These are phyloP conservation scores for Pagrus major DNA, from an alignment of 2,113 vertebrate genomes.

Conservation along the genomic window DNA sequence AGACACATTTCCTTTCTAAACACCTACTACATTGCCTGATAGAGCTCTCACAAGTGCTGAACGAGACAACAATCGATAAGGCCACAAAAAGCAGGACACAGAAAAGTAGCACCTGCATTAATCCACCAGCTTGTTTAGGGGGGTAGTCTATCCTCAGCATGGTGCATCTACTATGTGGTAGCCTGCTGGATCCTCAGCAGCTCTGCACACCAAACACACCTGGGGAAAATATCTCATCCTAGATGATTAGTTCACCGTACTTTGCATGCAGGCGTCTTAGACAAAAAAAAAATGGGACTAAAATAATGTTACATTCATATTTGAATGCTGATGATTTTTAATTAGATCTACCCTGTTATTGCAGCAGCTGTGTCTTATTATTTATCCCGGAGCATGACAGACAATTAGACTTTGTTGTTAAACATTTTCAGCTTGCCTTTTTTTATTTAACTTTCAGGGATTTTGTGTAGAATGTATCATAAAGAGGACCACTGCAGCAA, in stretches of 20 bases:
- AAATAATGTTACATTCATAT: constrained; percentile 13
- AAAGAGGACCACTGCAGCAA: constrained; percentile 4
- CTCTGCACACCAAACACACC: constrained; percentile 52
- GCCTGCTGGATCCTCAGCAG: constrained; percentile 35
- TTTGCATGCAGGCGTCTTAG: constrained; percentile 3
- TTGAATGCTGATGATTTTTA: background rate
- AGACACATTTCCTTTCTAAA: constrained; percentile 20
- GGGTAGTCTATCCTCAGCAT: constrained; percentile 49
- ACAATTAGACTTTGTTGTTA: background rate
- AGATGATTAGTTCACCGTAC: constrained; percentile 44
- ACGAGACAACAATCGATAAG: constrained; percentile 56
- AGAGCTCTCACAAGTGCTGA: constrained; percentile 51
- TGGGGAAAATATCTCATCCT: constrained; percentile 48
- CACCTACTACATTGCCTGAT: constrained; percentile 40
- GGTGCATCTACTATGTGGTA: constrained; percentile 27
- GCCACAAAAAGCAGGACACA: constrained; percentile 51
- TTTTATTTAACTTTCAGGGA: background rate
- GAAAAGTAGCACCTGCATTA: constrained; percentile 60
- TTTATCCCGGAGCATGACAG: background rate
- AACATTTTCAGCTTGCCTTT: background rate
- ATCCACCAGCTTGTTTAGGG: constrained; percentile 41
- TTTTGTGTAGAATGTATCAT: background rate
- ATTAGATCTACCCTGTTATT: background rate
- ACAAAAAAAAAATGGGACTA: background rate
- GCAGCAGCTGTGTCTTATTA: background rate